Percentiles rank a stretch among this genome's conserved stretches.
These are phyloP conservation scores for Charanyca ferruginea DNA, from an alignment of 2,888 invertebrate species.

Conservation along the genomic window DNA sequence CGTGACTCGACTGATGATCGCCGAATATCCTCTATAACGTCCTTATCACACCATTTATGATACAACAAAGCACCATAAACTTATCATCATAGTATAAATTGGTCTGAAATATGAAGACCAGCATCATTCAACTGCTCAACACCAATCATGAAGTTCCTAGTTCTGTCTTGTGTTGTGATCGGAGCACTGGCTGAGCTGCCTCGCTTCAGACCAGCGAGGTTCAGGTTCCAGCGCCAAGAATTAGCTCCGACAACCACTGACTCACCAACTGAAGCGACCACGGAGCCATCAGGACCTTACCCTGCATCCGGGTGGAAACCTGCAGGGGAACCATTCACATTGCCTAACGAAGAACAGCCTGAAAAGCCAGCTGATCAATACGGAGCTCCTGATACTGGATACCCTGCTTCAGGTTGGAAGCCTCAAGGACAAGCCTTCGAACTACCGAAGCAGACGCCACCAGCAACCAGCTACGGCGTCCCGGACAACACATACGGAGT, in stretches of 20 bases:
- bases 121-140: constrained; percentile 70
- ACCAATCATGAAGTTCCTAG: constrained; percentile 81
- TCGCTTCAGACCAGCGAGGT: constrained; percentile 87
- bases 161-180: constrained; percentile 75
- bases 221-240: constrained; percentile 86
- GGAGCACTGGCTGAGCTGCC: constrained; percentile 83
- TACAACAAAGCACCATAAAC: constrained; percentile 83
- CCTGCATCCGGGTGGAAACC: constrained; percentile 86
- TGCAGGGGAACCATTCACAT: constrained; percentile 78
- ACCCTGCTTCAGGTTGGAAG: constrained; percentile 86
- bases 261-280: constrained; percentile 80
- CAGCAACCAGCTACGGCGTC: constrained; percentile 78
- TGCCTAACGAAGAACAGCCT: constrained; percentile 76
- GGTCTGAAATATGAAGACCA: constrained; percentile 56
- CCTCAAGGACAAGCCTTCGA: constrained; percentile 83
- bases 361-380: constrained; percentile 71
- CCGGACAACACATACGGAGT: constrained; percentile 80
- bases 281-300: constrained; percentile 78
- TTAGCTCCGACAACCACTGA: constrained; percentile 86
- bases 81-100: constrained; percentile 77
- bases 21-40: constrained; percentile 73
- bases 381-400: constrained; percentile 72
- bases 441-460: constrained; percentile 78
- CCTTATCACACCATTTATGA: constrained; percentile 80
- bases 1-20: constrained; percentile 75